Evolutionary conservation across 2,797 vertebrate species (phyloP), one percentile per base, ranked within the genome.

Genomic region (Rhinichthys osculus): DNA sequence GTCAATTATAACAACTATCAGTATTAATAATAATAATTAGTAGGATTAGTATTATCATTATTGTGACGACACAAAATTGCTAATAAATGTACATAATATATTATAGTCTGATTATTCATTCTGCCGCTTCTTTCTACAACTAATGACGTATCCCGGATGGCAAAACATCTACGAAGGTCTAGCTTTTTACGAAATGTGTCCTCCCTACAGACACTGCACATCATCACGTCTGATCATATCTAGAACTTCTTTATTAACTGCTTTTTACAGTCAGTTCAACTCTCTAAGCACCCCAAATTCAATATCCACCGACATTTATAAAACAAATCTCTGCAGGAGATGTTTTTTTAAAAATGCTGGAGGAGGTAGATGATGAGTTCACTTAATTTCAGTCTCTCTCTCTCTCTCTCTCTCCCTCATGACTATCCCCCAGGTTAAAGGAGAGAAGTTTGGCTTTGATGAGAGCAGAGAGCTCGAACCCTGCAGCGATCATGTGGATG

Each of bases 341-440:
- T 66, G 52, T 54, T 52, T 52, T 52, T 19, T 52, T 7, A n/a
- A 7, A 40, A 67, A 50, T 67, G 59, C 78, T 64, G 54, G 38
- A 62, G 21, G 21, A 66, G 54, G 3, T 23, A 57, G 64, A 17
- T 17, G 50, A 85, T 50, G 27, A 81, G 23, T 54, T 83, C 79
- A 87, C 87, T 91, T 89, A 72, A 89, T 91, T 92, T 91, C 87
- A 88, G 88, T 73, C 57, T 13, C 81, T 50, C 47, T 27, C 72
- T 64, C 77, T 73, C 57, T 13, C 81, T 50, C 47, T 27, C 72
- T 64, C 77, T 82, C 27, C 71, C 86, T 84, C 82, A 64, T 86
- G 87, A 88, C 81, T 21, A 74, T 82, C 82, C 84, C 79, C 66
- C 74, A 33, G 81, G 84, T 78, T 67, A 85, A 62, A 16, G 40